Evolutionary conservation across 2,888 invertebrate genomes (phyloP).

Genomic region (Aplocera efformata): DNA sequence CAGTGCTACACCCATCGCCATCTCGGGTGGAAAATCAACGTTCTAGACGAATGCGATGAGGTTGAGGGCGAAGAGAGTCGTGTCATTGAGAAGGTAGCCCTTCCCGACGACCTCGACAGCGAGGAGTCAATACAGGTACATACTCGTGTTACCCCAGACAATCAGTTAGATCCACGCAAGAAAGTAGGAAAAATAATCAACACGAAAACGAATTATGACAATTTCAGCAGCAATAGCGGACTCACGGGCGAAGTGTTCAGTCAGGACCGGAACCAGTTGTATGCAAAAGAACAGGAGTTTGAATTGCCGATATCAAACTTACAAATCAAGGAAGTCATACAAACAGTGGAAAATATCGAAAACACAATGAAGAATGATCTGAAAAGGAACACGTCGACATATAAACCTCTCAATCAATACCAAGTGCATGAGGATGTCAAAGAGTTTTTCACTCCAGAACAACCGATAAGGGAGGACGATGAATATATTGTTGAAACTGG

Average conservation of each 20-base stretch:
- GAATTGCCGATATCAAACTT: slow-evolving; percentile 67
- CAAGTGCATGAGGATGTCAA: slow-evolving; percentile 62
- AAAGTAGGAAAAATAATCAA: slow-evolving; percentile 71
- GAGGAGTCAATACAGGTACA: slow-evolving; percentile 84
- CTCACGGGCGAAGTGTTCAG: slow-evolving; percentile 54
- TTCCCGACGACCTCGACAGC: slow-evolving; percentile 56
- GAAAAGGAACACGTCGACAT: slow-evolving; percentile 40
- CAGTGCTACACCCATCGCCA: slow-evolving; percentile 96
- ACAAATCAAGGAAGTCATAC: slow-evolving; percentile 70
- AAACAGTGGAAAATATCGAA: slow-evolving; percentile 67
- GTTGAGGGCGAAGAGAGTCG: slow-evolving; percentile 78
- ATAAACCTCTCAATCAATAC: slow-evolving; percentile 43
- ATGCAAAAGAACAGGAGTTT: slow-evolving; percentile 55
- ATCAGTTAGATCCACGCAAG: slow-evolving; percentile 69
- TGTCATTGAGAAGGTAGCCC: slow-evolving; percentile 58
- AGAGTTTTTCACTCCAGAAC: slow-evolving; percentile 54
- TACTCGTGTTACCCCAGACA: slow-evolving; percentile 82
- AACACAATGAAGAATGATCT: slow-evolving; percentile 55
- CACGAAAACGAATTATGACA: slow-evolving; percentile 71
- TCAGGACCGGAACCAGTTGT: slow-evolving; percentile 41
- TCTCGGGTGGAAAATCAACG: slow-evolving; percentile 97
- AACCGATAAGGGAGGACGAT: slow-evolving; percentile 59
- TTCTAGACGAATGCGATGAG: slow-evolving; percentile 89
- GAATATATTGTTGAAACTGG: slow-evolving; percentile 59
- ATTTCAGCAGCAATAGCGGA: slow-evolving; percentile 71